Conservation (phyloP, 2,888 invertebrate genomes). For the Drosophila gaucha region DNA sequence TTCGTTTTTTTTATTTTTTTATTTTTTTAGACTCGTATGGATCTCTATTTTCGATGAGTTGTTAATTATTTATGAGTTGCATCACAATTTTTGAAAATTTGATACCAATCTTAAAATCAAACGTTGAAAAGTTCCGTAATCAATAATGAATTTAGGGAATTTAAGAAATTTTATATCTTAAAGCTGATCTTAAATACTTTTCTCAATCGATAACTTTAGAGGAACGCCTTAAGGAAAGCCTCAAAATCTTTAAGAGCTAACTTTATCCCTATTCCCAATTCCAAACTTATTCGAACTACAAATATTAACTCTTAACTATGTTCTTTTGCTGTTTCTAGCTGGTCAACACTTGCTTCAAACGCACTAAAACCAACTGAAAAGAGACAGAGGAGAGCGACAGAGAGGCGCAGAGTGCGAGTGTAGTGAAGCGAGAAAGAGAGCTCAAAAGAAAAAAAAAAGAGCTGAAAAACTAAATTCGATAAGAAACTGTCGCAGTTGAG, state of each 20-base stretch:
- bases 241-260: background rate
- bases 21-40: no score
- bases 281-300: background rate
- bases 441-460: background rate
- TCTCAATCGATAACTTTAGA: background rate
- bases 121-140: no score
- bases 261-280: background rate
- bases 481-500: slow-evolving; percentile 54
- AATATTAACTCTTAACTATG: background rate
- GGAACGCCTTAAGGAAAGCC: background rate
- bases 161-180: no score
- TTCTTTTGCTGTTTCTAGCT: slow-evolving; percentile 9
- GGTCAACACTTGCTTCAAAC: slow-evolving; percentile 3
- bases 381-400: background rate
- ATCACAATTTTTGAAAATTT: no score
- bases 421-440: slow-evolving; percentile 3
- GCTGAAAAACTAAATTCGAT: slow-evolving; percentile 48
- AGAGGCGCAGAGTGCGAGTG: background rate
- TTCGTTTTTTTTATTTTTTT: no score
- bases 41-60: no score
- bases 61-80: no score
- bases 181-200: no score
- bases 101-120: no score
- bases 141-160: no score
- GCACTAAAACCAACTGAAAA: background rate